Evolutionary conservation across 2,113 vertebrate species (phyloP).

Genomic region (Falcunculus frontatus): DNA sequence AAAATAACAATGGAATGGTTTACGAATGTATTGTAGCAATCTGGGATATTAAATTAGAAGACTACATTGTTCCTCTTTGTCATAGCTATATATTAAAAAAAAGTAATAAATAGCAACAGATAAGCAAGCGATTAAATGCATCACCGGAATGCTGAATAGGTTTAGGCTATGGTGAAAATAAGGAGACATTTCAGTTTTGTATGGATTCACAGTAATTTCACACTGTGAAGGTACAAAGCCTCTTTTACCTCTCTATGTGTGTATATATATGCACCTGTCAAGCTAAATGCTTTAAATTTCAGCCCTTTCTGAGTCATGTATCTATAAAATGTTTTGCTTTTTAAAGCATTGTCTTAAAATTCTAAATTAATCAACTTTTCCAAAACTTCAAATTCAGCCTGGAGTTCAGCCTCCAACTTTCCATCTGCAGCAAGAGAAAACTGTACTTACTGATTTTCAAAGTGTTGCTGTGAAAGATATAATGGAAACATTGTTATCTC

Average conservation of each 20-base stretch:
- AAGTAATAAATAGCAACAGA: neutral
- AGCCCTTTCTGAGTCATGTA: neutral
- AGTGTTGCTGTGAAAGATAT: neutral
- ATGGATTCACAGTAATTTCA: neutral
- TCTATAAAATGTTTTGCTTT: conserved; percentile 15
- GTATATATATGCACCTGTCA: neutral
- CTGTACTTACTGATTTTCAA: neutral
- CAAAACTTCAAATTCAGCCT: neutral
- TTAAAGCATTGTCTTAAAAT: conserved; percentile 20
- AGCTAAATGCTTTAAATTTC: neutral
- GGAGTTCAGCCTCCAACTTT: neutral
- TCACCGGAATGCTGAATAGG: neutral
- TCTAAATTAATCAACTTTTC: conserved; percentile 29
- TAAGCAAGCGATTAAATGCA: neutral
- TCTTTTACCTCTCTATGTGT: neutral
- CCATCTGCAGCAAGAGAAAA: neutral
- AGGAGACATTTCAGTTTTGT: neutral
- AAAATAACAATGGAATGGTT: neutral
- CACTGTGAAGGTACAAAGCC: neutral
- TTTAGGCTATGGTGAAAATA: neutral
- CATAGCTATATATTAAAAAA: neutral
- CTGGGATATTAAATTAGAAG: neutral
- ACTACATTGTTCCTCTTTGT: neutral
- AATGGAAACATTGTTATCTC: conserved; percentile 28
- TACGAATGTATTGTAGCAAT: neutral